phyloP scores from a whole-genome alignment of 2,113 vertebrate species.

The rabbit (Oryctolagus cuniculus) region DNA sequence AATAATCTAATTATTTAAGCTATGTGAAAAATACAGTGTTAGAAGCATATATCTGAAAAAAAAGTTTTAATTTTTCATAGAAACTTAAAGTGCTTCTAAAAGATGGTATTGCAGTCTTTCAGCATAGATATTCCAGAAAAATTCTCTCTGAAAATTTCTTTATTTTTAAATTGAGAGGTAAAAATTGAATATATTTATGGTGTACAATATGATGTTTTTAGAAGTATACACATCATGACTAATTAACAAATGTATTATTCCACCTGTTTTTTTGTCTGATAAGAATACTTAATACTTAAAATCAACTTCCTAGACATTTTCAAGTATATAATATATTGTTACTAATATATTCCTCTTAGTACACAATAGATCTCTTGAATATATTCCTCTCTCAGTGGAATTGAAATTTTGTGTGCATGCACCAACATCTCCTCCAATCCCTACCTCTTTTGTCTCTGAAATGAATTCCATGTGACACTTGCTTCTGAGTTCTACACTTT shows the following conservation, averaged over 20 bases:
- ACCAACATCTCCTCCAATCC: neutral
- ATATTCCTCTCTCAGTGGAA: neutral
- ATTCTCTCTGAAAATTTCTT: slow-evolving; percentile 13
- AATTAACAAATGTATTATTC: neutral
- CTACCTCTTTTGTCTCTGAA: neutral
- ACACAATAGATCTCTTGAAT: neutral
- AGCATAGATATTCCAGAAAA: neutral
- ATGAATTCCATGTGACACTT: neutral
- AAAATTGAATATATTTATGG: neutral
- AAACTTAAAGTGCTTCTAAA: slow-evolving; percentile 36
- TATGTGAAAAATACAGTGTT: neutral
- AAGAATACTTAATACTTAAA: neutral
- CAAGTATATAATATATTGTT: neutral
- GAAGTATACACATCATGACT: too few relatives aligned
- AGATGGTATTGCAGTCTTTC: neutral
- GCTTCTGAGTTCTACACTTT: neutral
- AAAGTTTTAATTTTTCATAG: neutral
- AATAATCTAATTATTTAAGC: neutral
- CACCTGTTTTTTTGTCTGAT: neutral
- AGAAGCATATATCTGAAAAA: neutral
- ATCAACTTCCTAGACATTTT: neutral
- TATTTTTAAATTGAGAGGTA: neutral
- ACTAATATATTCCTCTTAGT: neutral
- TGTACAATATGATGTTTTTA: neutral
- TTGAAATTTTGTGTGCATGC: neutral